These are phyloP conservation scores for Oplegnathus fasciatus DNA, from an alignment of 2,113 vertebrate genomes.

Conservation along the genomic window DNA sequence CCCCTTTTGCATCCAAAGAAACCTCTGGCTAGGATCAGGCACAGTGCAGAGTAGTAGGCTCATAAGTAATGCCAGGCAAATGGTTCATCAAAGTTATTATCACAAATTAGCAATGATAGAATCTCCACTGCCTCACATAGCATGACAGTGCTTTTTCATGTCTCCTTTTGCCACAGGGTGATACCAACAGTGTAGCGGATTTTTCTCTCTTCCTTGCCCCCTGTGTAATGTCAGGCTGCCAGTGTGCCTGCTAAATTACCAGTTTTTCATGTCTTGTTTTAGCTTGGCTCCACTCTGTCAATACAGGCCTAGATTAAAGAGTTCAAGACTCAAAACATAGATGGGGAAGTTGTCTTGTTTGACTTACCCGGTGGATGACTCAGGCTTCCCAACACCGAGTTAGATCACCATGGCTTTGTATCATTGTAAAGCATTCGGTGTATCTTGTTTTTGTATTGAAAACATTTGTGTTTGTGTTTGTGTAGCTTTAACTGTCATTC, in stretches of 20 bases:
- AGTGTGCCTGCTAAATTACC: constrained; percentile 33
- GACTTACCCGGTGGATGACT: constrained; percentile 27
- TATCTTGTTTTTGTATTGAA: not conserved
- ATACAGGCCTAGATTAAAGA: constrained; percentile 7
- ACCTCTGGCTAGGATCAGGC: constrained; percentile 27
- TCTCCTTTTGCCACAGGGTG: constrained; percentile 53
- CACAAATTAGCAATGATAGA: constrained; percentile 44
- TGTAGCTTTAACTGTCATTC: constrained; percentile 8
- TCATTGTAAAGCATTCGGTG: not conserved
- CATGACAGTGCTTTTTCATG: constrained; percentile 51
- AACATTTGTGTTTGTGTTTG: not conserved
- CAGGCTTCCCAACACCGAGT: not conserved
- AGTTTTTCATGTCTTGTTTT: constrained; percentile 33
- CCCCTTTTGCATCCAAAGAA: constrained; percentile 26
- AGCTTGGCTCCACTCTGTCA: constrained; percentile 24
- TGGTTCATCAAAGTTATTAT: constrained; percentile 58
- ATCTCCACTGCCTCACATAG: constrained; percentile 5
- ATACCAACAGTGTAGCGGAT: constrained; percentile 24
- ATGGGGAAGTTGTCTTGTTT: constrained; percentile 9
- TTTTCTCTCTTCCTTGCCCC: constrained; percentile 25
- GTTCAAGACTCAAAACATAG: constrained; percentile 12
- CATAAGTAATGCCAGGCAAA: constrained; percentile 33
- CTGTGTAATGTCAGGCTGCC: constrained; percentile 47
- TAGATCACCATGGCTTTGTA: not conserved
- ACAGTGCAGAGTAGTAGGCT: not conserved